Base-by-base conservation (phyloP, 2,888 invertebrate species). In the Pollenia amentaria region DNA sequence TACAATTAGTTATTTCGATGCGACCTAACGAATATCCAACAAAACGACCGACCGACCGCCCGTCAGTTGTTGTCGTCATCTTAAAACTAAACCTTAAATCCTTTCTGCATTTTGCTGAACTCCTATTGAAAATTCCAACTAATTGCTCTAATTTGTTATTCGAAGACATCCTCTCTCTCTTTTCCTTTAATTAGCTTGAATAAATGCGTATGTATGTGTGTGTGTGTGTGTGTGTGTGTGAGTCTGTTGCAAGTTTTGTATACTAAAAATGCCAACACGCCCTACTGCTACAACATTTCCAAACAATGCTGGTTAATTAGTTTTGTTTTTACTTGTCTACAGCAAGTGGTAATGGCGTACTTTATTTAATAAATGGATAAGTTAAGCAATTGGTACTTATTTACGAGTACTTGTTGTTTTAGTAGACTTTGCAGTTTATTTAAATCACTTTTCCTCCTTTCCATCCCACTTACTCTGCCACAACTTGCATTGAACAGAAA, bases 51-150 rank as follows among this genome's bases (percentile, higher is more conserved):
- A 18, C 65, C 29, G 62, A 55, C 40, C 69, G 40, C 18, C 44
- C 29, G 57, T 57, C 57, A 70, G 64, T 46, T 38, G 42, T 42
- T 65, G 48, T n/a, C 62, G 62, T 29, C 29, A 29, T 29, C 72
- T 80, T 42, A 14, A 69, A 77, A 77, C 76, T 72, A 77, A 80
- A 87, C 48, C 69, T 57, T 55, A 75, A 72, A 84, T 81, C 77
- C 87, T 84, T 72, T 53, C 77, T 87, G 9, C 48, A 14, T 2
- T 42, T 51, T 80, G 44, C 87, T 87, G 84, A 40, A 69, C 48
- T 81, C 87, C 87, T 81, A 84, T 84, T 87, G 87, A 84, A 84
- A 84, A 87, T 87, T 67, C 73, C 80, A 67, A 87, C 84, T 87
- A 87, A 87, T 87, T 87, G 87, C 87, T 81, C 77, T 77, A 81